Conservation (phyloP, 1,140 invertebrate genomes). For the Euborellia annulipes region DNA sequence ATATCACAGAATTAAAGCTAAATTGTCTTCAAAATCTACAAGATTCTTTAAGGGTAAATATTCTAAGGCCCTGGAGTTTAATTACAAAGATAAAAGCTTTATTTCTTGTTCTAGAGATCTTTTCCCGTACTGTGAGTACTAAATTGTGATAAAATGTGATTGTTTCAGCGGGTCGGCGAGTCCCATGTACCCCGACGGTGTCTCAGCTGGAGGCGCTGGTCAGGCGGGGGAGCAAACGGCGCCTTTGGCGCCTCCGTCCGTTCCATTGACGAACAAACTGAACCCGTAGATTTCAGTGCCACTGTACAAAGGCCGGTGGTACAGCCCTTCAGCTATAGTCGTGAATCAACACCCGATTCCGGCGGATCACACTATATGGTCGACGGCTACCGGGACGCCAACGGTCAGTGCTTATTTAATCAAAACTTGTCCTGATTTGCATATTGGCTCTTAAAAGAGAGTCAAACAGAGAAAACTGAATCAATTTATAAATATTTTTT, state of each 20-base stretch:
- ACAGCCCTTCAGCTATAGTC: constrained; percentile 40
- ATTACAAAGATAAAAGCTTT: too few relatives aligned
- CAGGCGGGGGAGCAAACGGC: constrained; percentile 28
- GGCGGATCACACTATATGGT: constrained; percentile 62
- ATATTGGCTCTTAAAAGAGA: too few relatives aligned
- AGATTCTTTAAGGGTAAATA: too few relatives aligned
- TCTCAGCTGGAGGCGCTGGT: constrained; percentile 25
- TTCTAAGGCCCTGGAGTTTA: too few relatives aligned
- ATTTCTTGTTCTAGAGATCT: too few relatives aligned
- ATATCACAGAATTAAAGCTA: too few relatives aligned
- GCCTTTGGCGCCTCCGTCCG: constrained; percentile 29
- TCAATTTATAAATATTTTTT: too few relatives aligned
- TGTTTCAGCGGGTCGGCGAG: constrained; percentile 37
- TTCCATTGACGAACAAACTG: constrained; percentile 42
- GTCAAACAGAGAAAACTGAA: too few relatives aligned
- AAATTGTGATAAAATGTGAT: constrained; percentile 17
- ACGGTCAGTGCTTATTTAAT: constrained; percentile 39
- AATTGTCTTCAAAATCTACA: too few relatives aligned
- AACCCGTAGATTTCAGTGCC: constrained; percentile 43
- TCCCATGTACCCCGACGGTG: constrained; percentile 32
- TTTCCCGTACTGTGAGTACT: too few relatives aligned
- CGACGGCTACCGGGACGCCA: constrained; percentile 65
- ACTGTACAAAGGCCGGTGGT: constrained; percentile 16
- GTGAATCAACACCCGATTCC: constrained; percentile 68
- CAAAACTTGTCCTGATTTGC: constrained; percentile 5